Conservation (phyloP, 1,140 invertebrate species). For the Zeugodacus cucurbitae region DNA sequence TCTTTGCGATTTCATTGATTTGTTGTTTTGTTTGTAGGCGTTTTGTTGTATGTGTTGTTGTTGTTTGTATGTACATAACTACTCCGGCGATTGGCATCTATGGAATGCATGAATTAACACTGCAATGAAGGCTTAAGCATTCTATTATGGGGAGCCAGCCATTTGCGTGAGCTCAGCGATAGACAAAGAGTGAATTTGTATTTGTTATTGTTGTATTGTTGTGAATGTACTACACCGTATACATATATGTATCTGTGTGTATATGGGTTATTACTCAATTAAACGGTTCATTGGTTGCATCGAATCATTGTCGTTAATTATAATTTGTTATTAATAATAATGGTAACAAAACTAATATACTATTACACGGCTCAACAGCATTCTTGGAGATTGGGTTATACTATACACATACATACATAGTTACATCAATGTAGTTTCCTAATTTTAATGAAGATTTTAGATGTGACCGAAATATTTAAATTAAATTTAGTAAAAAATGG, state of each 20-base stretch:
- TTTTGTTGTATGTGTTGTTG: background rate
- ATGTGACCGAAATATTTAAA: no score
- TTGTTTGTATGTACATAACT: background rate
- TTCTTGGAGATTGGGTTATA: no score
- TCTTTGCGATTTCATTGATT: background rate
- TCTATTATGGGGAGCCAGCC: background rate
- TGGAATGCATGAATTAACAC: constrained; percentile 29
- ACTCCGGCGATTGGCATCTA: background rate
- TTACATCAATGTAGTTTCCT: no score
- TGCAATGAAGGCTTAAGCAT: background rate
- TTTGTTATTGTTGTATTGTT: background rate
- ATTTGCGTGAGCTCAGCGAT: background rate
- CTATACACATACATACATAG: no score
- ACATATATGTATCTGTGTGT: background rate
- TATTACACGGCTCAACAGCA: no score
- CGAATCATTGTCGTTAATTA: background rate
- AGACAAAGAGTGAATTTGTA: background rate
- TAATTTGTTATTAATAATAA: background rate
- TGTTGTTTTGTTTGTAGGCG: background rate
- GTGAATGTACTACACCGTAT: background rate
- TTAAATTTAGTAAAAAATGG: no score
- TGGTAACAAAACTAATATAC: background rate
- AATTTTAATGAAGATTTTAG: no score
- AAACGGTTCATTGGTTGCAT: background rate
- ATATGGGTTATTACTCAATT: constrained; percentile 4